Evolutionary conservation across 2,113 vertebrate genomes (phyloP), one percentile per base, ranked within the genome.

Genomic region (Indicator indicator): DNA sequence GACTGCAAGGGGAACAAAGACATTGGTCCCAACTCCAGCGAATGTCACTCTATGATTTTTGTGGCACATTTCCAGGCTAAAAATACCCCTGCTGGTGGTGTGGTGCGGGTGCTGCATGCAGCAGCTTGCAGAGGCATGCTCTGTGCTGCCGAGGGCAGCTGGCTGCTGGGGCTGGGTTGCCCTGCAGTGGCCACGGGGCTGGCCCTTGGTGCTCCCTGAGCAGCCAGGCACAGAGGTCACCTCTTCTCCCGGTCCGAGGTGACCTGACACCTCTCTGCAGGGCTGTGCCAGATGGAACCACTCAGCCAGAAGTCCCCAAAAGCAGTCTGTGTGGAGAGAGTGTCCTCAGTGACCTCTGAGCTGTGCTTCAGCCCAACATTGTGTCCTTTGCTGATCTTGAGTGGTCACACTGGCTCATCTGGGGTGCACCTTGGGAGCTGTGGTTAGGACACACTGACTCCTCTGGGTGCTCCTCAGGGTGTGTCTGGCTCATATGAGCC

Each of bases 61-160:
- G 55, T 96, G 95, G 94, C 86, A 0, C 46, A 76, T 64, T 82
- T 96, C 95, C 93, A 94, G 84, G 95, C 97, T 97, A 96, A 96
- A 96, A 96, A 97, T 97, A 96, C 78, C 65, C 94, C 79, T 14
- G 72, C 4, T 33, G 87, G 75, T 79, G 73, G 92, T 10, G 4
- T 7, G 9, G 90, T n/a, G 63, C 27, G 15, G 55, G 93, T 55
- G 21, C 42, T 40, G 88, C 4, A 4, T 32, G 93, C 84, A 60
- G 74, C 0, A 28, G 38, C 83, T 58, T 58, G 64, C 1, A 12
- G 15, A 94, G 93, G 81, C 79, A 73, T 38, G 36, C 60, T 85
- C 68, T 0, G 1, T 28, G 59, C 82, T 40, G 68, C 70, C 89
- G 94, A 95, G 84, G 81, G 44, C 91, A 91, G 30, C 60, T 4